Evolutionary conservation across 2,888 invertebrate species (phyloP).

Genomic region (Tiphia femorata): DNA sequence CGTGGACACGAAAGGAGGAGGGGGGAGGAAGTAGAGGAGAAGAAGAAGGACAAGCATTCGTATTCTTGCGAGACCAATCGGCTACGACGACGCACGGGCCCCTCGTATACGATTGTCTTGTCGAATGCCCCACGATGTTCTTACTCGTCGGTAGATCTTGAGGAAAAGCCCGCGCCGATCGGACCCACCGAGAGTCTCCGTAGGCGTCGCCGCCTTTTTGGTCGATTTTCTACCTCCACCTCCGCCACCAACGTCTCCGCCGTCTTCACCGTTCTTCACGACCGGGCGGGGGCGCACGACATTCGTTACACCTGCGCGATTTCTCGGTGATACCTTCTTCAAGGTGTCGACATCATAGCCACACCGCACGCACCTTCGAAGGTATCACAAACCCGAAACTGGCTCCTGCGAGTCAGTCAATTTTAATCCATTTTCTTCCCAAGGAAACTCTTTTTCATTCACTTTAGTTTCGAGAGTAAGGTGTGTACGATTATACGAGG

Average conservation of each 20-base stretch:
- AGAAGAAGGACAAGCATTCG: constrained; percentile 32
- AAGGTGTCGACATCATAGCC: no score
- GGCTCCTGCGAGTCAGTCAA: no score
- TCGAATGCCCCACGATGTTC: constrained; percentile 47
- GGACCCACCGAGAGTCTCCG: constrained; percentile 15
- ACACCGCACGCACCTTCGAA: no score
- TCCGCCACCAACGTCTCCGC: constrained; percentile 9
- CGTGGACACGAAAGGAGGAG: no score
- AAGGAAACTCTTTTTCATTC: no score
- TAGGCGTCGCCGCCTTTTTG: constrained; percentile 31
- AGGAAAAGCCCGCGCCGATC: constrained; percentile 26
- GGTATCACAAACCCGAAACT: no score
- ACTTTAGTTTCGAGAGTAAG: no score
- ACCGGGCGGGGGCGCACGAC: constrained; percentile 21
- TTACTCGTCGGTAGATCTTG: constrained; percentile 30
- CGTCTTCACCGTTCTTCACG: neutral
- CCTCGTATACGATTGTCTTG: constrained; percentile 44
- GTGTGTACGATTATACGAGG: no score
- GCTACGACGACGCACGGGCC: no score
- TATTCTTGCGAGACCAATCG: constrained; percentile 40
- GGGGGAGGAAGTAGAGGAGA: no score
- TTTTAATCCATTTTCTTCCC: no score
- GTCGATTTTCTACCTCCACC: constrained; percentile 25
- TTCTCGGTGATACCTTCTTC: constrained; percentile 31
- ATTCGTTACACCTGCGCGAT: constrained; percentile 37